A percentile compares a stretch with the other conserved stretches of the same genome.
These are phyloP conservation scores for Clarias platycephalus DNA, from an alignment of 2,797 vertebrate species.

Conservation along the genomic window DNA sequence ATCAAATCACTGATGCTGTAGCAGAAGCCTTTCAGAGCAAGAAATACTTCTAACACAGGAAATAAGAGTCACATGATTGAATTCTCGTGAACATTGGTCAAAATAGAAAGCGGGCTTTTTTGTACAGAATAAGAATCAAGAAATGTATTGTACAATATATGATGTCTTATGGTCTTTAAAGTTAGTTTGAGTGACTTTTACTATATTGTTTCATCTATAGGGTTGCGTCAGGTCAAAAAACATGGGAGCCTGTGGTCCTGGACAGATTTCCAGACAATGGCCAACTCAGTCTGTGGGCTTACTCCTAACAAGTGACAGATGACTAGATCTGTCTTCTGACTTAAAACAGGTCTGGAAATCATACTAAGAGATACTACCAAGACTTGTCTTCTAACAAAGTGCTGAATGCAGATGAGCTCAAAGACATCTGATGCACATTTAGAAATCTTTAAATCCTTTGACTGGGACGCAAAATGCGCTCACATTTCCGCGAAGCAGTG, in stretches of 20 bases:
- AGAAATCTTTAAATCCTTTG: background rate
- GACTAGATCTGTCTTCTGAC: too few species aligned
- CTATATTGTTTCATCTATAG: background rate
- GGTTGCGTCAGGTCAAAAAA: background rate
- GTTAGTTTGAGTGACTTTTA: background rate
- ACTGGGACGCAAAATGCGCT: background rate
- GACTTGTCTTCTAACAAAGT: background rate
- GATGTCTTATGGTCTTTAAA: background rate
- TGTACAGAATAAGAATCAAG: background rate
- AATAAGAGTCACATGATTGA: background rate
- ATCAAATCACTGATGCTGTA: background rate
- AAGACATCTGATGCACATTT: background rate
- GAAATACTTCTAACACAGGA: background rate
- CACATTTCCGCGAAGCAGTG: background rate
- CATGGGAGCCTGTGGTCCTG: background rate
- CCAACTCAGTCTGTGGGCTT: background rate
- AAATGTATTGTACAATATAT: background rate
- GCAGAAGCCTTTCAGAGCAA: background rate
- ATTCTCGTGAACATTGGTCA: background rate
- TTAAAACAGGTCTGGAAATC: background rate
- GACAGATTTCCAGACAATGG: background rate
- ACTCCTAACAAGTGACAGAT: slow-evolving; percentile 3
- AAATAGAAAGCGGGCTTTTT: background rate
- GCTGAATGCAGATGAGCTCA: background rate
- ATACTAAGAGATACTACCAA: background rate